Base-by-base conservation (phyloP, 2,113 vertebrate genomes). In the Trochalopteron elliotii region DNA sequence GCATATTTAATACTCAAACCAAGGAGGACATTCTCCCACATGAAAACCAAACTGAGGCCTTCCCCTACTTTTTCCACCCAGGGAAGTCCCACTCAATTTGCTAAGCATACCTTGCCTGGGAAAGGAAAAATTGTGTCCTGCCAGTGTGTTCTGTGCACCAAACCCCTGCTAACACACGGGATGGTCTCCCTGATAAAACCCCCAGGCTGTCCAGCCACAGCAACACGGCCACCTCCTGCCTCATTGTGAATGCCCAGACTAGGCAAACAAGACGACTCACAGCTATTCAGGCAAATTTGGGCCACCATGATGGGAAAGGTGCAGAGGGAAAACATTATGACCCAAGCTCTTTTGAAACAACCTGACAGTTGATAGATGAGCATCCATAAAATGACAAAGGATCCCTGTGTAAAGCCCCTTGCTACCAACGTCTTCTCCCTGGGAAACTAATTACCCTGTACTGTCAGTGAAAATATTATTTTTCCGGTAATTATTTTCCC, bases 361-460 rank as follows among this genome's bases (percentile, higher is more conserved):
- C 57, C 95, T 98, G 98, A 98, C 98, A 99, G 97, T 93, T 99
- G 98, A 99, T 83, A 97, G 98, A 99, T 99, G 98, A 98, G 97
- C 95, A 93, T 97, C 98, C 96, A 98, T 98, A 98, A 98, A 98
- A 98, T 93, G 97, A 98, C 98, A 98, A 98, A 98, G 96, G 95
- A 95, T 97, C 95, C 97, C 97, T 98, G 95, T 98, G 97, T 97
- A 97, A 97, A 97, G 96, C 89, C 91, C 90, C 96, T 95, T 87
- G 91, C 94, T 95, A 95, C 94, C 87, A 95, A 95, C 10, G 11
- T 96, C 94, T 96, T 98, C 98, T 98, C 97, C 98, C 98, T 98
- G 98, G 98, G 98, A 98, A 98, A 98, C 98, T 96, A 97, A 98
- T 98, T 98, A 94, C 96, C 92, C 87, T 95, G 49, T 82, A 97